Percentiles rank a stretch among this genome's conserved stretches.
phyloP scores from a whole-genome alignment of 2,797 vertebrate genomes.

The Acrossocheilus wenchowensis region DNA sequence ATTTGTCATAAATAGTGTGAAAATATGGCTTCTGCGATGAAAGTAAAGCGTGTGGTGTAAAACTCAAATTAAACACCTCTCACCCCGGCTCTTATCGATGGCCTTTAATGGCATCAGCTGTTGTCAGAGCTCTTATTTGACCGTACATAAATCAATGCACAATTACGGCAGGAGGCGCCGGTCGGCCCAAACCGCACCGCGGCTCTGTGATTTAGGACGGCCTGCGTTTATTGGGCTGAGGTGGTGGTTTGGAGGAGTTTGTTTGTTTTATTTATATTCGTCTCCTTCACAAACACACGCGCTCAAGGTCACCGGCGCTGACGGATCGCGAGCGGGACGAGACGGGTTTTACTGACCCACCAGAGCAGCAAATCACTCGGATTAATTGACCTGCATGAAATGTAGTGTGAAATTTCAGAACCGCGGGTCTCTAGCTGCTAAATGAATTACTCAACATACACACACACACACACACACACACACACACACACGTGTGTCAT shows the following conservation, averaged over 20 bases:
- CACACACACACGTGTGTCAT: not conserved
- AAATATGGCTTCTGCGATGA: constrained; percentile 77
- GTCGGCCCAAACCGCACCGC: constrained; percentile 54
- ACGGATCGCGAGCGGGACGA: constrained; percentile 69
- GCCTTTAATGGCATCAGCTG: constrained; percentile 79
- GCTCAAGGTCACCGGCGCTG: constrained; percentile 79
- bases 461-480: not conserved
- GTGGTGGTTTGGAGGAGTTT: constrained; percentile 68
- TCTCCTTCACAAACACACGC: constrained; percentile 1
- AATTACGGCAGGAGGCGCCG: constrained; percentile 76
- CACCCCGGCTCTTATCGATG: constrained; percentile 82
- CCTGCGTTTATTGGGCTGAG: constrained; percentile 63
- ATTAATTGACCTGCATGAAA: constrained; percentile 80
- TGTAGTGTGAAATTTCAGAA: constrained; percentile 80
- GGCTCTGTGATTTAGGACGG: constrained; percentile 73
- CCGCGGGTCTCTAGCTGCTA: constrained; percentile 61
- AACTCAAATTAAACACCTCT: constrained; percentile 87
- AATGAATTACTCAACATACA: constrained; percentile 74
- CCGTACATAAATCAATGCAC: constrained; percentile 82
- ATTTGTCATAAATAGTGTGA: constrained; percentile 78
- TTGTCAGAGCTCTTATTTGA: constrained; percentile 77
- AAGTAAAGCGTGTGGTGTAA: constrained; percentile 80
- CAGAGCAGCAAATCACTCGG: constrained; percentile 73
- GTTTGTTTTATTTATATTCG: constrained; percentile 19
- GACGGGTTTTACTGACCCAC: constrained; percentile 65